These are phyloP conservation scores for Aphodius sticticus DNA, from an alignment of 2,888 invertebrate species.

Conservation along the genomic window DNA sequence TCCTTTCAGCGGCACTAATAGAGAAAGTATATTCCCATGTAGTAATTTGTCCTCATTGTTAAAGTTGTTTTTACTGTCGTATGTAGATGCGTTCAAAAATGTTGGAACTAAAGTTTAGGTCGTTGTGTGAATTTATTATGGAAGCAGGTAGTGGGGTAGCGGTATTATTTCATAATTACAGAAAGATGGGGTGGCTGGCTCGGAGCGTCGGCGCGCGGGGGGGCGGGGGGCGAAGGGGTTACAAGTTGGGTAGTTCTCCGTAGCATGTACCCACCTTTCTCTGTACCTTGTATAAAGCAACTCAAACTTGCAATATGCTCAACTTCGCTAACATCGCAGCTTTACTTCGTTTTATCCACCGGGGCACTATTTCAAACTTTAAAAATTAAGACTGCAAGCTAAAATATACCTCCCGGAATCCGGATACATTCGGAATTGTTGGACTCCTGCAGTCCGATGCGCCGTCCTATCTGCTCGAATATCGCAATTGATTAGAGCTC, in stretches of 20 bases:
- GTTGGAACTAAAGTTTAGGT: background rate
- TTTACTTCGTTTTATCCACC: background rate
- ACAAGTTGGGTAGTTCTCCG: slow-evolving; percentile 22
- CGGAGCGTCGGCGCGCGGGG: background rate
- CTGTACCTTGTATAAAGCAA: slow-evolving; percentile 8
- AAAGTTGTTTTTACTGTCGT: background rate
- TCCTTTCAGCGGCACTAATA: background rate
- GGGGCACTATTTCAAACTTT: slow-evolving; percentile 4
- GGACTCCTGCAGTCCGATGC: background rate
- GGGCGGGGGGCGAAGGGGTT: no score
- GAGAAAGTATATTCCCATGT: background rate
- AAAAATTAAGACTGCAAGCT: background rate
- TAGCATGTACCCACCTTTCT: slow-evolving; percentile 13
- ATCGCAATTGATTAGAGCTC: background rate
- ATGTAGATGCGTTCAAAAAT: background rate
- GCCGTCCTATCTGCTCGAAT: background rate
- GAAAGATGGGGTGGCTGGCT: slow-evolving; percentile 24
- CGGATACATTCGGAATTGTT: background rate
- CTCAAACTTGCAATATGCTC: slow-evolving; percentile 20
- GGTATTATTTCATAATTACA: slow-evolving; percentile 27
- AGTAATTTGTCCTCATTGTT: slow-evolving; percentile 4
- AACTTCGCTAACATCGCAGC: slow-evolving; percentile 17
- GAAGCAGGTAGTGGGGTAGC: slow-evolving; percentile 16
- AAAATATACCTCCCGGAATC: background rate
- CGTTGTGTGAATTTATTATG: slow-evolving; percentile 15